A percentile compares a stretch with the other conserved stretches of the same genome.
Conservation (phyloP, 2,113 vertebrate genomes). For the Cranoglanis bouderius region DNA sequence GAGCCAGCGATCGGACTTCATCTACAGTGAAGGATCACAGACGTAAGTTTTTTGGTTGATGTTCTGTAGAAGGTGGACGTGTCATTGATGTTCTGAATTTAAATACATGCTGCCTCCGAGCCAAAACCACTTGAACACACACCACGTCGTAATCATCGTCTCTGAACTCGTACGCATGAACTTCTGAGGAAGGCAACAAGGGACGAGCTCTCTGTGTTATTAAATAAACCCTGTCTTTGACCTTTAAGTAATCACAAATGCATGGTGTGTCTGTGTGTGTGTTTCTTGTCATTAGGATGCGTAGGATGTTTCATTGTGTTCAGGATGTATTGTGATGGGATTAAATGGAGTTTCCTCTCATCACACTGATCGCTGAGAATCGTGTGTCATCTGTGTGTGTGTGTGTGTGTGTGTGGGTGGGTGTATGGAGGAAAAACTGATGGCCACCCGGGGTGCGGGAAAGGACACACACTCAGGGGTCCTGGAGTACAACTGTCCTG, state of each 20-base stretch:
- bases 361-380: background rate
- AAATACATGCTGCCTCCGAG: background rate
- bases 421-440: background rate
- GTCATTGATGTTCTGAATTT: background rate
- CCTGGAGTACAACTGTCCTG: background rate
- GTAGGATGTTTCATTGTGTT: background rate
- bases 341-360: constrained; percentile 2
- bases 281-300: background rate
- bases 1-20: background rate
- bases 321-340: background rate
- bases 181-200: background rate
- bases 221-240: background rate
- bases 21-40: background rate
- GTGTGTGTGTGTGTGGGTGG: too few species aligned
- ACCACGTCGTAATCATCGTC: background rate
- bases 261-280: background rate
- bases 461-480: constrained; percentile 1
- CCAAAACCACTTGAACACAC: background rate
- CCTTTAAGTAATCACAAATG: background rate
- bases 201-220: background rate
- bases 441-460: background rate
- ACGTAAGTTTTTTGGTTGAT: background rate
- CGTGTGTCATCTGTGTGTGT: background rate
- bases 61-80: background rate
- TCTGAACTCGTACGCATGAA: background rate